A percentile compares a stretch with the other conserved stretches of the same genome.
phyloP scores from a whole-genome alignment of 1,140 invertebrate species.

The Drosophila parvula region DNA sequence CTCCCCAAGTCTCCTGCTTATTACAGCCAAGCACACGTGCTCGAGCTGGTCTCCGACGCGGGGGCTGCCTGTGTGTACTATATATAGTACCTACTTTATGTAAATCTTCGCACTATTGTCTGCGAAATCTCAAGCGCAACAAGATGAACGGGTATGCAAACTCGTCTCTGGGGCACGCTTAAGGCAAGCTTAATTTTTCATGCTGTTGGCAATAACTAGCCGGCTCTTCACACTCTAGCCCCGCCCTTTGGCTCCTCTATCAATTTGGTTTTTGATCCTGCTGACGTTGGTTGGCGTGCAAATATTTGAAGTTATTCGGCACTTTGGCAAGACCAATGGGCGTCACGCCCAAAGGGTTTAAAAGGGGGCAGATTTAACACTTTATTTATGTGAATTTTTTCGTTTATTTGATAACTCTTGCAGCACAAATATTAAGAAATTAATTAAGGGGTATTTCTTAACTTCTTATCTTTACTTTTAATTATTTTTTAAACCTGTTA shows the following conservation, averaged over 20 bases:
- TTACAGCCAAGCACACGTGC: conserved; percentile 68
- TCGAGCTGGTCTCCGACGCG: too few relatives aligned
- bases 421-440: too few relatives aligned
- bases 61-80: conserved; percentile 3
- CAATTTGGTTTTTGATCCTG: conserved; percentile 46
- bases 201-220: conserved; percentile 63
- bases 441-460: too few relatives aligned
- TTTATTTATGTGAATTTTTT: neutral
- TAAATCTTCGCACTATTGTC: conserved; percentile 72
- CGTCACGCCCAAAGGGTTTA: neutral
- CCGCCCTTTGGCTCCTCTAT: conserved; percentile 23
- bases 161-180: conserved; percentile 62
- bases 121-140: conserved; percentile 41
- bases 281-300: conserved; percentile 29
- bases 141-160: conserved; percentile 41
- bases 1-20: conserved; percentile 76
- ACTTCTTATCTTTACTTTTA: too few relatives aligned
- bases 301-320: conserved; percentile 52
- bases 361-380: neutral
- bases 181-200: conserved; percentile 76
- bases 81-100: conserved; percentile 28
- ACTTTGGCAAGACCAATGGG: conserved; percentile 35
- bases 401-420: neutral
- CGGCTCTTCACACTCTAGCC: conserved; percentile 32
- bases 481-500: too few relatives aligned